A percentile compares a stretch with the other conserved stretches of the same genome.
Conservation (phyloP, 2,113 vertebrate genomes). For the Gymnorhina tibicen region DNA sequence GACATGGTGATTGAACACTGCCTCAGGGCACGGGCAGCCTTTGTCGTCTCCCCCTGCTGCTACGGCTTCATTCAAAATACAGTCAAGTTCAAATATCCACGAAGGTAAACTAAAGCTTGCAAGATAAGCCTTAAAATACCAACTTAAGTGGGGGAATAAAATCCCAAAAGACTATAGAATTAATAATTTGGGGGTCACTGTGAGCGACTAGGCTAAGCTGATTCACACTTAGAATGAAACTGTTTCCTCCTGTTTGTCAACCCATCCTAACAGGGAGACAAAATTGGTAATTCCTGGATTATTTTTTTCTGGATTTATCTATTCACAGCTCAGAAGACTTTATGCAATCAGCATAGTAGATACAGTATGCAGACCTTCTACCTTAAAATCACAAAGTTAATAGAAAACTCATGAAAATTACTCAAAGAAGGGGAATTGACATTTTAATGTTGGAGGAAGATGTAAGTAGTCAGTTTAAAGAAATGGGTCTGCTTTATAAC, state of each 20-base stretch:
- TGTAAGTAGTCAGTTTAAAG: neutral
- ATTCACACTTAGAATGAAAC: neutral
- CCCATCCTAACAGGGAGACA: neutral
- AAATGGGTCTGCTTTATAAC: neutral
- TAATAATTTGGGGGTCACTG: neutral
- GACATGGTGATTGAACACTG: slow-evolving; percentile 96
- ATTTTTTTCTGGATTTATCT: neutral
- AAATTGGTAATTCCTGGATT: neutral
- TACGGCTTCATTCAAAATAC: slow-evolving; percentile 98
- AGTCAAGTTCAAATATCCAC: slow-evolving; percentile 88
- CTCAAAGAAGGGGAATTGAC: neutral
- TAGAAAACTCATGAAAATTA: neutral
- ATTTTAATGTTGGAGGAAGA: neutral
- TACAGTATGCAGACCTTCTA: neutral
- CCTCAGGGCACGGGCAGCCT: slow-evolving; percentile 80
- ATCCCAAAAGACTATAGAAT: neutral
- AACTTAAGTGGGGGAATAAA: neutral
- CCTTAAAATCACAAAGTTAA: neutral
- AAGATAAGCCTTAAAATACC: neutral
- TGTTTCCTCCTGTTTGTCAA: neutral
- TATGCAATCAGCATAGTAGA: neutral
- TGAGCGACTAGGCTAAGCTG: neutral
- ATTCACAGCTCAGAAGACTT: neutral
- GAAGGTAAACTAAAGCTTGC: slow-evolving; percentile 75
- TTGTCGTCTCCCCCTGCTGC: slow-evolving; percentile 93